Evolutionary conservation across 2,797 vertebrate genomes (phyloP).

Genomic region (Tapirus indicus): DNA sequence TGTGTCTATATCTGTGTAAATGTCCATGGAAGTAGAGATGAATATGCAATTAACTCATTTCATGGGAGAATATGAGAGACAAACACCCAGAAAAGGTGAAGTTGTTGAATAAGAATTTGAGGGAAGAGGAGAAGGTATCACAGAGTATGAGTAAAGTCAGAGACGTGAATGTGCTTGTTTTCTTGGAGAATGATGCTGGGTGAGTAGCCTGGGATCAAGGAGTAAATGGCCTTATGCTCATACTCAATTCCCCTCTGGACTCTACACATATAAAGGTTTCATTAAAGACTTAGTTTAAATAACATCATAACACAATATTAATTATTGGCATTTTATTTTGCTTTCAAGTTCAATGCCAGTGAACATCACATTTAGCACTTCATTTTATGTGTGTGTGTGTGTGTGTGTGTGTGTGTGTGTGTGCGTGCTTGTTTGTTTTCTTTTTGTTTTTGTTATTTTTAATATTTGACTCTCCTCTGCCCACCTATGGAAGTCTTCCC

Average conservation of each 20-base stretch:
- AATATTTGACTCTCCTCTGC: neutral
- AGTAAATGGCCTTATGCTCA: neutral
- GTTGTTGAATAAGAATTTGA: neutral
- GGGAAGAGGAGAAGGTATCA: neutral
- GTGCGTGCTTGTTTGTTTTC: neutral
- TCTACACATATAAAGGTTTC: neutral
- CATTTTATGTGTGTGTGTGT: neutral
- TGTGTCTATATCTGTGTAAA: neutral
- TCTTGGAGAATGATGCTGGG: neutral
- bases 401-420: neutral
- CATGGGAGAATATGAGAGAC: neutral
- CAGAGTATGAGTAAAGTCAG: neutral
- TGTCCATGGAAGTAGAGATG: neutral
- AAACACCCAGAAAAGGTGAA: neutral
- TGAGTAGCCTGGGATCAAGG: neutral
- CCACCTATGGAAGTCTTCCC: neutral
- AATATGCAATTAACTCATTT: neutral
- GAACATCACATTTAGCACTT: neutral
- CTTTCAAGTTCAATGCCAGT: neutral
- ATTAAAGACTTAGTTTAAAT: constrained; percentile 39
- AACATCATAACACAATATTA: neutral
- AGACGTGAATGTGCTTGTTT: neutral
- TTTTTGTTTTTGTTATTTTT: neutral
- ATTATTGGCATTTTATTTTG: neutral
- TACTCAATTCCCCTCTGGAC: neutral